Evolutionary conservation across 2,113 vertebrate genomes (phyloP).

Genomic region (Leuciscus idus): DNA sequence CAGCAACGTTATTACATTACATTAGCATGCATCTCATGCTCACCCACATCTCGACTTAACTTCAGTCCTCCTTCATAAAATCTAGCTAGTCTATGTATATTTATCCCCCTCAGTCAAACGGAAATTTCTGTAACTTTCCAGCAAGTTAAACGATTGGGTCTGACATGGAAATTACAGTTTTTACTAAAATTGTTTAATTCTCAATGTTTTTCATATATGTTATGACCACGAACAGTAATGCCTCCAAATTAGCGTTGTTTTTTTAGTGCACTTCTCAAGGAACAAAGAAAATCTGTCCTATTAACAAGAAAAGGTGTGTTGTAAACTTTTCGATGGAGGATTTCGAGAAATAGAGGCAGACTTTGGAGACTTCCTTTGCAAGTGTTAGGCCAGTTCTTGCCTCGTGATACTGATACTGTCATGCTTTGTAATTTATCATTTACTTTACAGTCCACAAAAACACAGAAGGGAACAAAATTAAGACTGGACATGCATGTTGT

Average conservation of each 20-base stretch:
- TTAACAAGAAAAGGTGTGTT: neutral
- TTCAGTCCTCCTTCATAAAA: slow-evolving; percentile 8
- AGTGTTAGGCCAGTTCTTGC: neutral
- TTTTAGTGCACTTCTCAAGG: neutral
- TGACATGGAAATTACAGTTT: neutral
- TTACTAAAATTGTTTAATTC: slow-evolving; percentile 23
- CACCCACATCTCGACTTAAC: slow-evolving; percentile 17
- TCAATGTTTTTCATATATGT: slow-evolving; percentile 42
- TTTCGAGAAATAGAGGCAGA: neutral
- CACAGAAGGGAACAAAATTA: slow-evolving; percentile 14
- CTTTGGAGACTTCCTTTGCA: neutral
- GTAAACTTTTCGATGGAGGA: neutral
- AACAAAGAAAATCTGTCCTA: neutral
- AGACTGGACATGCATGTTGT: slow-evolving; percentile 3
- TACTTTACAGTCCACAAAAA: slow-evolving; percentile 27
- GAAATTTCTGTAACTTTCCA: neutral
- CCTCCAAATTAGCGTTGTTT: neutral
- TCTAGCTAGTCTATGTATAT: neutral
- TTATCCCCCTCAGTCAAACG: neutral
- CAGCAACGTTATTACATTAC: slow-evolving; percentile 38
- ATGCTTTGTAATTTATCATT: slow-evolving; percentile 31
- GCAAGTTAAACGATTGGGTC: neutral
- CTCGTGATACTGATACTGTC: neutral
- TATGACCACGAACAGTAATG: neutral
- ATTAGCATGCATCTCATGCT: slow-evolving; percentile 47